Evolutionary conservation across 64 coral and sea anemone species (phyloP), one percentile per base, ranked within the genome.

Genomic region (Montipora foliosa): DNA sequence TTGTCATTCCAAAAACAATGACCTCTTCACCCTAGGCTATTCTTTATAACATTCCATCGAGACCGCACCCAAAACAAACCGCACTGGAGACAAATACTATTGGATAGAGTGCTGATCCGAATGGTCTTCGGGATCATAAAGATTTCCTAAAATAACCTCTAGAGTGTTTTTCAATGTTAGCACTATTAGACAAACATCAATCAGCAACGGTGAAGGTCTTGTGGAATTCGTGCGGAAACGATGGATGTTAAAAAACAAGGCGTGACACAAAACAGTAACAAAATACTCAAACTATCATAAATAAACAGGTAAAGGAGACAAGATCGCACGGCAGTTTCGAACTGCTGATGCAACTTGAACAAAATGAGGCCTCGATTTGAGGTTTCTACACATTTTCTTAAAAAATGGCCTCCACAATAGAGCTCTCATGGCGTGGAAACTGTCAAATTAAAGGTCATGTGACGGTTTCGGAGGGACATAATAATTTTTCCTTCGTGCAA

Each of bases 61-160:
- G 46, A 46, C 82, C 82, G 46, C 82, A 86, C 82, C 82, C 82
- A 71, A 86, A 86, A 71, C 82, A 86, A 86, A 86, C 46, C 45
- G 10, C 66, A 51, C 3, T 3, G 5, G 44, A 13, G 17, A 10
- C 15, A 47, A 78, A 78, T 8, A 49, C 47, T 50, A 86, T 72
- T 86, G 82, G 82, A 24, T 84, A 15, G 8, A 15, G 59, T 4
- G 47, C 16, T 50, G 45, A 72, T 67, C 81, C 81, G 29, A 47
- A 47, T 8, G 29, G 10, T 8, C 29, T 37, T 69, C 47, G 16
- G 82, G 37, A 70, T 50, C 49, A 84, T 37, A 84, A 86, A 86
- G 82, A 50, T 49, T 48, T 69, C 37, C 66, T 86, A 86, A 86
- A 86, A 86, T 86, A 84, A 5, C 70, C 19, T 47, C 11, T 73